These are phyloP conservation scores for Amyelois transitella DNA, from an alignment of 1,140 invertebrate species.

Conservation along the genomic window DNA sequence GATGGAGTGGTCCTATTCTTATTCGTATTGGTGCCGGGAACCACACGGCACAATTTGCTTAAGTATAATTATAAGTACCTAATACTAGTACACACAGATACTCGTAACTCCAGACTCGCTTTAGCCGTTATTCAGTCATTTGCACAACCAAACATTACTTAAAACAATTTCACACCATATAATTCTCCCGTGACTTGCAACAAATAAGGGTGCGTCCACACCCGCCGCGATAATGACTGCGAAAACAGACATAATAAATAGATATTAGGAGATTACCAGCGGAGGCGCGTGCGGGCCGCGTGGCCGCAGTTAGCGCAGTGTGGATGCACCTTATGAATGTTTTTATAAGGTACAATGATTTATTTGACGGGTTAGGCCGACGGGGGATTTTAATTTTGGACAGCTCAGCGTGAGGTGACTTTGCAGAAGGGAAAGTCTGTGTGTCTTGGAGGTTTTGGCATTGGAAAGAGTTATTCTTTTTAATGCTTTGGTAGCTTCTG, in stretches of 20 bases:
- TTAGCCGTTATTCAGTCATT: too few species aligned
- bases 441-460: too few species aligned
- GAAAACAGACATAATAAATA: constrained; percentile 3
- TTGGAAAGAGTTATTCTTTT: too few species aligned
- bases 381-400: background rate
- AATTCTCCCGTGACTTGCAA: background rate
- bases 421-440: background rate
- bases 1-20: too few species aligned
- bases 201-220: constrained; percentile 1
- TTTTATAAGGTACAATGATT: background rate
- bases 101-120: too few species aligned
- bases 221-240: constrained; percentile 2
- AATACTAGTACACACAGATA: too few species aligned
- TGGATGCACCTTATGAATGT: constrained; percentile 1
- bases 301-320: background rate
- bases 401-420: background rate
- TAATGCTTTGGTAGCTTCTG: too few species aligned
- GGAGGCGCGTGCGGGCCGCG: background rate
- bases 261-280: constrained; percentile 3
- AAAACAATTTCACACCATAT: background rate
- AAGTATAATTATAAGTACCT: too few species aligned
- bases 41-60: too few species aligned
- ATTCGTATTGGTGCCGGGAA: too few species aligned
- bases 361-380: background rate
- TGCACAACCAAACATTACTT: too few species aligned